phyloP scores from a whole-genome alignment of 2,113 vertebrate species.

The Chloroceryle aenea region DNA sequence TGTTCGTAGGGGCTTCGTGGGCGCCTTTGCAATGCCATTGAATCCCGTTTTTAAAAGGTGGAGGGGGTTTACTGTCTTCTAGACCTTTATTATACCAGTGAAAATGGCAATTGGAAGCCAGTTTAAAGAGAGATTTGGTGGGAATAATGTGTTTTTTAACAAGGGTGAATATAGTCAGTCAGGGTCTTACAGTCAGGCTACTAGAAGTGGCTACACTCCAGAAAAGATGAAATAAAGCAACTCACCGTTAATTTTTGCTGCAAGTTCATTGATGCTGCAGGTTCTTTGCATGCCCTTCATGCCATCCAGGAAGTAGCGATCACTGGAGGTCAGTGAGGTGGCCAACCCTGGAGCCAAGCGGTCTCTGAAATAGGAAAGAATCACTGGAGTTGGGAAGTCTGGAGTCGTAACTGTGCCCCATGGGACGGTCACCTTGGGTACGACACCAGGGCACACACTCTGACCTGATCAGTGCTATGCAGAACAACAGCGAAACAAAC shows the following conservation, averaged over 20 bases:
- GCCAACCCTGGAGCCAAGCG: accelerated
- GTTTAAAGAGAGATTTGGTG: neutral
- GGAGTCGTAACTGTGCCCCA: neutral
- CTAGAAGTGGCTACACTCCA: neutral
- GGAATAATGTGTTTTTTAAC: neutral
- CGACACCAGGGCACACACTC: accelerated
- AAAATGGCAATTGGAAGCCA: accelerated
- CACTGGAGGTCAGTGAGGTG: neutral
- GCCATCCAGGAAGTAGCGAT: neutral
- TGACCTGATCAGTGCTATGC: accelerated
- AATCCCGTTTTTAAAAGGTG: neutral
- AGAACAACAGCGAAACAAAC: neutral
- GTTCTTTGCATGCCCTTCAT: accelerated
- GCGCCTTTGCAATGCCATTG: neutral
- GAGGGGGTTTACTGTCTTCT: neutral
- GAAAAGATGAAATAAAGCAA: neutral
- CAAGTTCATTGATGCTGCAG: neutral
- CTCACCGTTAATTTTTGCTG: accelerated
- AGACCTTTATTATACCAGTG: neutral
- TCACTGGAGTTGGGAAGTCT: accelerated
- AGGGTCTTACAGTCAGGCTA: neutral
- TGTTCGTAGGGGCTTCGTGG: neutral
- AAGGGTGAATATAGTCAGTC: neutral
- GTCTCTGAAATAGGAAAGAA: neutral
- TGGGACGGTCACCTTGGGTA: accelerated